Conservation (phyloP, 2,888 invertebrate genomes). For the Coecobrya sp. region DNA sequence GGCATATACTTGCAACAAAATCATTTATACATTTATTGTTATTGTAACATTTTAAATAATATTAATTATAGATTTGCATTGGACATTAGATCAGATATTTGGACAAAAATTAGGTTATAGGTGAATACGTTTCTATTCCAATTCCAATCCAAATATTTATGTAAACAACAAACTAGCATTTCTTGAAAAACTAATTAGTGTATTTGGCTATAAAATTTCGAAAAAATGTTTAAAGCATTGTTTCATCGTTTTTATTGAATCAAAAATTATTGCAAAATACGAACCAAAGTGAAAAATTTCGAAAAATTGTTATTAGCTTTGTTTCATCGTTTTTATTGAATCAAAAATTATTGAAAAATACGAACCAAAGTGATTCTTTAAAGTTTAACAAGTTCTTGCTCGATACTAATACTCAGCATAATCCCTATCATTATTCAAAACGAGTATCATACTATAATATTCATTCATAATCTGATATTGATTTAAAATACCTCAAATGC, state of each 20-base stretch:
- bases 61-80: too few species aligned
- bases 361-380: constrained; percentile 6
- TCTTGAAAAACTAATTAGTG: constrained; percentile 51
- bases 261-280: neutral
- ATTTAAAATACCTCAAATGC: too few species aligned
- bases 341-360: neutral
- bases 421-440: too few species aligned
- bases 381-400: constrained; percentile 1
- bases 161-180: constrained; percentile 23
- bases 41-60: too few species aligned
- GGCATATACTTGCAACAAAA: neutral
- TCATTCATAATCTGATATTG: too few species aligned
- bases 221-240: constrained; percentile 58
- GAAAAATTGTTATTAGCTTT: constrained; percentile 34
- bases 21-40: too few species aligned
- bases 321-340: constrained; percentile 61
- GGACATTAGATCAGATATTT: too few species aligned
- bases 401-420: too few species aligned
- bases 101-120: too few species aligned
- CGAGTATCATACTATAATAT: too few species aligned
- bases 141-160: too few species aligned
- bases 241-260: constrained; percentile 57
- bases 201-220: constrained; percentile 62
- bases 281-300: constrained; percentile 10
- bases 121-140: neutral